A percentile compares a stretch with the other conserved stretches of the same genome.
Conservation (phyloP, 2,888 invertebrate genomes). For the Sympetrum striolatum region DNA sequence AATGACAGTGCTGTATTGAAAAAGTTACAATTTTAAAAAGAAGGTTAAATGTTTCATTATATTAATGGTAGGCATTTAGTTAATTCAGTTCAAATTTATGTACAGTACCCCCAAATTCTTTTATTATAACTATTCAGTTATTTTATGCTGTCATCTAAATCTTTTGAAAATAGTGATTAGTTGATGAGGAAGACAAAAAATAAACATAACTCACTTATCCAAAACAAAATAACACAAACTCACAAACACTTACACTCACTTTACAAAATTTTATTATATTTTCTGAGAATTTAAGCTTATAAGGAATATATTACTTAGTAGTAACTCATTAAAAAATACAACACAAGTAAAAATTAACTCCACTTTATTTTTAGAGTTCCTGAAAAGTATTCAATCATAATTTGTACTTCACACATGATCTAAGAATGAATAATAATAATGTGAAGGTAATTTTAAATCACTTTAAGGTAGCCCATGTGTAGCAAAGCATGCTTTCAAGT, state of each 20-base stretch:
- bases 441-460: slow-evolving; percentile 21
- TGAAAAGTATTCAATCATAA: slow-evolving; percentile 5
- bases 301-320: neutral
- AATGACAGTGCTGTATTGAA: neutral
- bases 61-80: neutral
- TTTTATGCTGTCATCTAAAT: neutral
- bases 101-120: neutral
- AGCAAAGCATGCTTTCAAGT: slow-evolving; percentile 1
- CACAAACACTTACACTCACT: no score
- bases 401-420: slow-evolving; percentile 36
- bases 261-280: no score
- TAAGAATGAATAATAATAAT: slow-evolving; percentile 25
- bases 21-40: neutral
- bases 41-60: neutral
- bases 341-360: slow-evolving; percentile 30
- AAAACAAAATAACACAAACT: no score
- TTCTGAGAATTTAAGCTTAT: neutral
- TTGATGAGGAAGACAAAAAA: neutral
- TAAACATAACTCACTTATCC: neutral
- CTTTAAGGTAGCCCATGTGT: slow-evolving; percentile 16
- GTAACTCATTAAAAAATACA: neutral
- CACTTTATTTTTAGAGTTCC: slow-evolving; percentile 27
- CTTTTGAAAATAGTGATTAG: neutral
- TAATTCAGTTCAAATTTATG: neutral
- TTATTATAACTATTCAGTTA: neutral